These are phyloP conservation scores for Pipistrellus pygmaeus DNA, from an alignment of 2,797 vertebrate species.

Conservation along the genomic window DNA sequence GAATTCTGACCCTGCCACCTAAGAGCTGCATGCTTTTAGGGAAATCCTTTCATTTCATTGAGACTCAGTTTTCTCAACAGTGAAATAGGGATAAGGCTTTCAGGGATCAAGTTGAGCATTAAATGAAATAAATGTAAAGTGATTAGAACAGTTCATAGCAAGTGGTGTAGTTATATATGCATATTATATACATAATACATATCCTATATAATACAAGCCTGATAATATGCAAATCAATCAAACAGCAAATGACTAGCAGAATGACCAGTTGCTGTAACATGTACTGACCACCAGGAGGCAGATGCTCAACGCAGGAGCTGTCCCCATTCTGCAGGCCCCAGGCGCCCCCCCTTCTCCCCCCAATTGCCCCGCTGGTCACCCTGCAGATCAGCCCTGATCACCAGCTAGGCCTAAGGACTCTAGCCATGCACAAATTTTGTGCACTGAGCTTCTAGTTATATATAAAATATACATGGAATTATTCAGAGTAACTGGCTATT, in stretches of 20 bases:
- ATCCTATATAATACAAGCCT: no score
- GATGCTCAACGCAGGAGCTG: no score
- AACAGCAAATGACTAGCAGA: rapidly evolving
- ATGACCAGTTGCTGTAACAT: no score
- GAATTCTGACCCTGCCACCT: not conserved
- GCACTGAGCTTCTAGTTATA: not conserved
- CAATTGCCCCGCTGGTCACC: no score
- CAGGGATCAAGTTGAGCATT: not conserved
- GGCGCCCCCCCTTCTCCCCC: no score
- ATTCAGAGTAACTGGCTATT: constrained; percentile 3
- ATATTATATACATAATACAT: not conserved
- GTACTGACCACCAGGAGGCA: no score
- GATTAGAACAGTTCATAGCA: not conserved
- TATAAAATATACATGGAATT: not conserved
- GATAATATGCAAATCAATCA: no score
- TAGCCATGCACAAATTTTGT: no score
- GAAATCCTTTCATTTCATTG: not conserved
- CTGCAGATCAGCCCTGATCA: no score
- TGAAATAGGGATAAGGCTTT: not conserved
- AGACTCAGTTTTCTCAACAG: not conserved
- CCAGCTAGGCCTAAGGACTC: no score
- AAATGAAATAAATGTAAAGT: constrained; percentile 16
- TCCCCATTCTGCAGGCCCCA: no score
- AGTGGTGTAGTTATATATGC: not conserved
- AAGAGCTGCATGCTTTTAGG: not conserved